Evolutionary conservation across 2,797 vertebrate genomes (phyloP), one percentile per base, ranked within the genome.

Genomic region (Acanthurus leucopareius): DNA sequence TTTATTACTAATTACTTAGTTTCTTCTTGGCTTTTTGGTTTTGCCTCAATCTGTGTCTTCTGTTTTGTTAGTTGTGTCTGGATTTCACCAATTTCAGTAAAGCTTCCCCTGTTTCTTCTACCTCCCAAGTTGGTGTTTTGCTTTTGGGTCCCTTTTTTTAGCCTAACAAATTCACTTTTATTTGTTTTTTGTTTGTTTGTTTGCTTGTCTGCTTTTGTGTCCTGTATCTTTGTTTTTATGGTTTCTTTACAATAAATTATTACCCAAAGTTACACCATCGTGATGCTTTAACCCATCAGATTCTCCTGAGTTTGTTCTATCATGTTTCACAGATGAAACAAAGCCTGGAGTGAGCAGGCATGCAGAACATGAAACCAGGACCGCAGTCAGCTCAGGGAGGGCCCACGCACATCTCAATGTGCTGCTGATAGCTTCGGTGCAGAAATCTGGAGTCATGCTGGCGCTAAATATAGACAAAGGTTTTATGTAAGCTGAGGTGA

Each of bases 401-500:
- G 90, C 94, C 94, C 93, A 93, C 94, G 91, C 94, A 91, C 93
- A 92, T 93, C 94, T 93, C 93, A 92, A 90, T 86, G 88, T 93
- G 93, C 91, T 89, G 93, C 94, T 92, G 92, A 95, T 94, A 89
- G 92, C 93, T 93, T 87, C 89, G 69, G 87, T 93, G 93, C 91
- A 93, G 92, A 93, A 95, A 93, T 94, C 92, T 92, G 90, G 90
- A 95, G 94, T 94, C 95, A 95, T 94, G 94, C 89, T 89, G 88
- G 77, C 73, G 86, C 94, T 96, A 96, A 94, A 96, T 95, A 94
- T 96, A 96, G 95, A 94, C 89, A 88, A 84, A 85, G 87, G 90
- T 92, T 96, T 95, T 96, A 96, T 94, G 92, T 95, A 96, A 95
- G 94, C 90, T 82, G 88, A 93, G 93, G 93, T 95, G 95, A 96